Conservation (phyloP, 2,888 invertebrate species). For the Pandemis corylana region DNA sequence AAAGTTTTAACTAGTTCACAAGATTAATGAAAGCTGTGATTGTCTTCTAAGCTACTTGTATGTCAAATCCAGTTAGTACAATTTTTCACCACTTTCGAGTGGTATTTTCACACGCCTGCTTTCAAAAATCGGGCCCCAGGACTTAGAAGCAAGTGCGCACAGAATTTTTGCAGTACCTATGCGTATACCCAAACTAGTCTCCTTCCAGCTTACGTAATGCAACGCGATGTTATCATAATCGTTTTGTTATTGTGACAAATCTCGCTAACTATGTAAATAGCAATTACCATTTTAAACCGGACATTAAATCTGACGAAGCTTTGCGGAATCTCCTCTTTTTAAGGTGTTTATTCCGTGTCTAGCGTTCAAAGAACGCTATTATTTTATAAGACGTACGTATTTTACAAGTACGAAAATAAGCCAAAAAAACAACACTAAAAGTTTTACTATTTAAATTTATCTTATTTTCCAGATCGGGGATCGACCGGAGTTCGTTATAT, state of each 20-base stretch:
- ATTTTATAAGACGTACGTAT: background rate
- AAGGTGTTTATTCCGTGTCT: background rate
- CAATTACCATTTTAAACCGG: background rate
- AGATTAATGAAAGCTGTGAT: no score
- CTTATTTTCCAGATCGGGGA: slow-evolving; percentile 17
- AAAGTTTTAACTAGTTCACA: no score
- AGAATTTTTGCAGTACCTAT: no score
- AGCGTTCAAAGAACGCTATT: background rate
- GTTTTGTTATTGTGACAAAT: slow-evolving; percentile 3
- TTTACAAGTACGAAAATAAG: background rate
- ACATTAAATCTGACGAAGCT: background rate
- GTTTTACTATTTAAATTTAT: background rate
- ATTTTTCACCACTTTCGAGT: no score
- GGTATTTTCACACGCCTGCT: no score
- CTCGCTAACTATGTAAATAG: slow-evolving; percentile 1
- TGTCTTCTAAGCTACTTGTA: no score
- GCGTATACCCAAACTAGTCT: background rate
- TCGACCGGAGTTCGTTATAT: slow-evolving; percentile 29
- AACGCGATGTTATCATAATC: background rate
- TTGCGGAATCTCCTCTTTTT: background rate
- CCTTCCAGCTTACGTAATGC: background rate
- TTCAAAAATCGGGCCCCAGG: no score
- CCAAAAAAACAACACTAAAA: background rate
- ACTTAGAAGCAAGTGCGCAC: no score
- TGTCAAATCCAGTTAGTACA: no score